Percentiles rank a stretch among this genome's conserved stretches.
Evolutionary conservation across 2,888 invertebrate species (phyloP).

Genomic region (Schrankia costaestrigalis): DNA sequence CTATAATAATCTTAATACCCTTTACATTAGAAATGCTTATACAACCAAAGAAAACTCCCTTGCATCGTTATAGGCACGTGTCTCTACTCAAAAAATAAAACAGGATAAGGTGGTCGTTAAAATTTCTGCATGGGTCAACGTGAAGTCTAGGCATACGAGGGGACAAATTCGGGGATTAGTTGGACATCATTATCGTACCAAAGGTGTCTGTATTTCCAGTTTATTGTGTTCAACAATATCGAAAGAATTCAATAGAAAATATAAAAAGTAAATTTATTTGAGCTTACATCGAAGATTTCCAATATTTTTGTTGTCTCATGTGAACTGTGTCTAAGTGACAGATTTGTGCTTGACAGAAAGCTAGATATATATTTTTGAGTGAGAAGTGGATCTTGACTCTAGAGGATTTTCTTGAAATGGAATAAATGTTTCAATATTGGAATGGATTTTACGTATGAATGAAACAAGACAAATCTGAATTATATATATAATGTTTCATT

Average conservation of each 20-base stretch:
- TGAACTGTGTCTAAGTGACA: conserved; percentile 24
- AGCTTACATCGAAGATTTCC: conserved; percentile 18
- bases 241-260: conserved; percentile 10
- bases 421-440: too few species aligned
- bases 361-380: conserved; percentile 14
- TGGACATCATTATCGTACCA: conserved; percentile 30
- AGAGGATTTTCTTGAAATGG: too few species aligned
- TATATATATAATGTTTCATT: too few species aligned
- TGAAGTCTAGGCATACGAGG: conserved; percentile 23
- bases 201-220: conserved; percentile 15
- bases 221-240: conserved; percentile 20
- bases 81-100: conserved; percentile 24
- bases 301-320: conserved; percentile 28
- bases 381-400: conserved; percentile 6
- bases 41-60: too few species aligned
- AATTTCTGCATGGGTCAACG: conserved; percentile 40
- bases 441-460: too few species aligned
- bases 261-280: conserved; percentile 10
- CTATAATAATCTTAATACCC: conserved; percentile 1
- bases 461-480: too few species aligned
- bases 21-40: conserved; percentile 12
- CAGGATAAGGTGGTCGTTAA: conserved; percentile 32
- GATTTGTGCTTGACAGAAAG: conserved; percentile 30
- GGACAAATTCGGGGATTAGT: conserved; percentile 26
- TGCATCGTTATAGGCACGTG: conserved; percentile 33